Evolutionary conservation across 2,888 invertebrate species (phyloP), one percentile per base, ranked within the genome.

Genomic region (Geotrupes spiniger): DNA sequence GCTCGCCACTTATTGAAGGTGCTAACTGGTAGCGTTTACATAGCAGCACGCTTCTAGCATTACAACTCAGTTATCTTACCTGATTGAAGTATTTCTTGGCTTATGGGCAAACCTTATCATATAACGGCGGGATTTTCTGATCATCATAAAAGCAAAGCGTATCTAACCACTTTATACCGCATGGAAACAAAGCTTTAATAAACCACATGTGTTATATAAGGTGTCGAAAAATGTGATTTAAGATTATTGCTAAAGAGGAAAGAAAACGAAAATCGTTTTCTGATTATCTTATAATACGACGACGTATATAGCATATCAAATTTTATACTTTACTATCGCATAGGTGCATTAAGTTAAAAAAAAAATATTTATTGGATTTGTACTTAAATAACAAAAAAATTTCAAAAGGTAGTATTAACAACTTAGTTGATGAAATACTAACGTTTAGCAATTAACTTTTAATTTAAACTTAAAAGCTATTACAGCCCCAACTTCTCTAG

Each of bases 101-200:
- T 25, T 21, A 17, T 38, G 28, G 42, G 31, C 16, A 51, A 51
- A 51, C 27, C 48, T 36, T 43, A 51, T 47, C 51, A 46, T 51
- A 43, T 47, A 46, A 42, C 37, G 42, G 37, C 14, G 27, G 44
- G 51, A 38, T 51, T 51, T 51, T 25, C 36, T 43, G 42, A 40
- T 11, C 27, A 40, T 42, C 46, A 37, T 36, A 36, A 47, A 46
- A 46, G 36, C 14, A 28, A 14, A 33, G 36, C n/a, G 12, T 11
- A 21, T 40, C 40, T 27, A 25, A 14, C 25, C 17, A 10, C 40
- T 46, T 17, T 29, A 36, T 14, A 4, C 40, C 10, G 40, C 15
- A 16, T 25, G 10, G 17, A 21, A 21, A 28, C 26, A 16, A 10
- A 38, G 37, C 36, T 31, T 36, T 36, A 36, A 44, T 36, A 36